Evolutionary conservation across 2,888 invertebrate genomes (phyloP), one percentile per base, ranked within the genome.

Genomic region (Drosophila hawaiiensis): DNA sequence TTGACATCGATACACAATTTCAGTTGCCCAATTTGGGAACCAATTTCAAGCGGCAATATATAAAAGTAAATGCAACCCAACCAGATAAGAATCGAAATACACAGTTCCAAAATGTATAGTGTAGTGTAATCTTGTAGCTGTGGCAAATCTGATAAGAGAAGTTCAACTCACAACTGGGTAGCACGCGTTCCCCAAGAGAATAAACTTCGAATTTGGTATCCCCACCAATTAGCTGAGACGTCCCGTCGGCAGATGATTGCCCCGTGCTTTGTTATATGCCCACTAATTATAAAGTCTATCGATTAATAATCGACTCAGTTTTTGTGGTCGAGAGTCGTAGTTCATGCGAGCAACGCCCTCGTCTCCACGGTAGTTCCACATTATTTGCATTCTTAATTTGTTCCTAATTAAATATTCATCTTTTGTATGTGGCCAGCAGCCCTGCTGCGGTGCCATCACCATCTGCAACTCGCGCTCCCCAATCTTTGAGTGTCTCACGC

Each of bases 311-410:
- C 79, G 85, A 81, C 68, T 63, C 65, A 56, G 41, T 49, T 31
- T 35, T 35, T 33, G 28, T 47, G 3, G 54, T 14, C 33, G 43
- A 25, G 41, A 47, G 35, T 70, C 65, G 58, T 29, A 63, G 71
- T 73, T 65, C 65, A 71, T 14, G 28, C 63, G 58, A 69, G 60
- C 65, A 65, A 72, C 69, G 68, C 78, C 79, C 54, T 68, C 82
- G 83, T 59, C 78, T 60, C 75, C 79, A 73, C 86, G 76, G 86
- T 86, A 88, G 87, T 88, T 86, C 84, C 78, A 83, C 78, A 78
- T 87, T 87, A 87, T 87, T 87, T 87, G 89, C 87, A 87, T 87
- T 87, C 83, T 87, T 87, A 87, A 87, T 87, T 87, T 83, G 83
- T 86, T 86, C 80, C 83, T 80, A 86, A 87, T 88, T 89, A 86